These are phyloP conservation scores for Drosophila villosipedis DNA, from an alignment of 2,888 invertebrate genomes.

Conservation along the genomic window DNA sequence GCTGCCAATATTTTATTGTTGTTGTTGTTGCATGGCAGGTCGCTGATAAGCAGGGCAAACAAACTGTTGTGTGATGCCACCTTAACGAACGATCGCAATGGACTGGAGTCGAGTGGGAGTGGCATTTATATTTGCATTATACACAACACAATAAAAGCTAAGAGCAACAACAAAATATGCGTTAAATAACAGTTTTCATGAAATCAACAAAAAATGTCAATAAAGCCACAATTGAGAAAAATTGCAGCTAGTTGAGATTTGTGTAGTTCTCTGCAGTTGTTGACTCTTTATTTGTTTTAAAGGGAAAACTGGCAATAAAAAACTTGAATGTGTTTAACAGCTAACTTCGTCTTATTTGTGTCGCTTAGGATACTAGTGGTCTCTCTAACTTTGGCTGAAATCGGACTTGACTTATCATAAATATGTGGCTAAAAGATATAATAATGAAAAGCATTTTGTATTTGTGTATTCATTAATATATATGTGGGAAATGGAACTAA, in stretches of 20 bases:
- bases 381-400: not conserved
- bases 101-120: not conserved
- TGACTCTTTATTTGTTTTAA: not conserved
- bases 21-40: not conserved
- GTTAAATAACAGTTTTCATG: not conserved
- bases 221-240: not conserved
- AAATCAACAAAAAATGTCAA: not conserved
- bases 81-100: not conserved
- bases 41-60: constrained; percentile 32
- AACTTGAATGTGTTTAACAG: no score
- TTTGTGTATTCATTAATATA: not conserved
- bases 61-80: not conserved
- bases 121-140: not conserved
- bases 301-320: not conserved
- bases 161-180: not conserved
- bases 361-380: not conserved
- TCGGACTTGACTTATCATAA: not conserved
- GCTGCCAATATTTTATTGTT: not conserved
- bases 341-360: not conserved
- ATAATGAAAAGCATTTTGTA: not conserved
- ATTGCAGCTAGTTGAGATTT: not conserved
- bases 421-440: not conserved
- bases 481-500: not conserved
- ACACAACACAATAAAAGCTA: not conserved
- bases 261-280: not conserved